phyloP scores from a whole-genome alignment of 2,888 invertebrate genomes.

The Pollenia labialis region DNA sequence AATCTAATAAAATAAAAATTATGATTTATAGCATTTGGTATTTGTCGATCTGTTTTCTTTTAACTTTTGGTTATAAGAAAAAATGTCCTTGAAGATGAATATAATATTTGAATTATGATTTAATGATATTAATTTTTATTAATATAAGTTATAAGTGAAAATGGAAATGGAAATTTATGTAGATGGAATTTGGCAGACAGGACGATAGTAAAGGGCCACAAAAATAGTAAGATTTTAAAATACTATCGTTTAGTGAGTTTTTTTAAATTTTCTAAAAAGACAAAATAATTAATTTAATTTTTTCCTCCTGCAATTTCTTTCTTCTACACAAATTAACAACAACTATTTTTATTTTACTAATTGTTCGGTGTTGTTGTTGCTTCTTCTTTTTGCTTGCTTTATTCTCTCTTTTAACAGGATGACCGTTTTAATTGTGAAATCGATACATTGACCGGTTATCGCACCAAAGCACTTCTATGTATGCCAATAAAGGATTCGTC shows the following conservation, averaged over 20 bases:
- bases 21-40: neutral
- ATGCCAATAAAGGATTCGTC: constrained; percentile 98
- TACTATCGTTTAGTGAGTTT: no score
- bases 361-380: constrained; percentile 28
- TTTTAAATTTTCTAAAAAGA: no score
- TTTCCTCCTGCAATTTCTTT: neutral
- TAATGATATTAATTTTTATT: no score
- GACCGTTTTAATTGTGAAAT: constrained; percentile 96
- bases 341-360: constrained; percentile 41
- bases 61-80: neutral
- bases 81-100: constrained; percentile 4
- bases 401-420: constrained; percentile 86
- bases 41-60: neutral
- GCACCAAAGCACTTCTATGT: constrained; percentile 95
- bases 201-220: no score
- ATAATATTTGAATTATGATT: no score
- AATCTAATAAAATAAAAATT: neutral
- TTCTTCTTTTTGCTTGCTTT: constrained; percentile 54
- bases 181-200: no score
- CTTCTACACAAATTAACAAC: neutral
- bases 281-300: no score
- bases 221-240: no score
- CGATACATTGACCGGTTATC: constrained; percentile 96
- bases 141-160: no score
- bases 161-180: no score